A percentile compares a stretch with the other conserved stretches of the same genome.
These are phyloP conservation scores for Ylistrum balloti DNA, from an alignment of 1,140 invertebrate genomes.

Conservation along the genomic window DNA sequence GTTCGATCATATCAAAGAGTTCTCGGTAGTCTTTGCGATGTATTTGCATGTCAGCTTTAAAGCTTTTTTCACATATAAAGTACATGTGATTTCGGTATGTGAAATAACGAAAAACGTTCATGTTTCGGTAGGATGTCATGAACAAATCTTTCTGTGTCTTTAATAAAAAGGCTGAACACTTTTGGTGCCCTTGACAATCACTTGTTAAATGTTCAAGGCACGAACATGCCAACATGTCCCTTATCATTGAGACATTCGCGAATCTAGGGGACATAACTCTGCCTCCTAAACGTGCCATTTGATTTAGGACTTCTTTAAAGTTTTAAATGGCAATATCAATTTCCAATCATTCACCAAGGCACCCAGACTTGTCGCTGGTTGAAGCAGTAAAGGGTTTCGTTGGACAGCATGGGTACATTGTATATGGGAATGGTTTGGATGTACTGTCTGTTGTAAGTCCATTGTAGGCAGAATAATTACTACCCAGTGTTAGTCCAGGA, in stretches of 20 bases:
- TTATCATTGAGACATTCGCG: not conserved
- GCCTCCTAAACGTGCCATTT: not conserved
- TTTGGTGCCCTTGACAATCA: not conserved
- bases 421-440: constrained; percentile 61
- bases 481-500: constrained; percentile 56
- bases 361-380: constrained; percentile 53
- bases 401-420: constrained; percentile 61
- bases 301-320: not conserved
- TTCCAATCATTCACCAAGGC: constrained; percentile 55
- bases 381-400: constrained; percentile 55
- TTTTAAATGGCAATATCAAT: not conserved
- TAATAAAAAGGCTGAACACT: constrained; percentile 10
- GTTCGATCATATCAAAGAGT: not conserved
- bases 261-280: not conserved
- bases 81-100: not conserved
- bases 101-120: too few relatives aligned
- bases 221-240: not conserved
- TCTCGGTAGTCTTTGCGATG: not conserved
- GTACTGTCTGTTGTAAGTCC: constrained; percentile 47
- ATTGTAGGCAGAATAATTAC: constrained; percentile 56
- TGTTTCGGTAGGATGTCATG: not conserved
- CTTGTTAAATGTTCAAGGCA: not conserved
- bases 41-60: not conserved
- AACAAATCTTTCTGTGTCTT: not conserved
- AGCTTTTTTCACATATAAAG: not conserved